Percentiles rank a stretch among this genome's conserved stretches.
These are phyloP conservation scores for Melitaea athalia DNA, from an alignment of 2,888 invertebrate species.

Conservation along the genomic window DNA sequence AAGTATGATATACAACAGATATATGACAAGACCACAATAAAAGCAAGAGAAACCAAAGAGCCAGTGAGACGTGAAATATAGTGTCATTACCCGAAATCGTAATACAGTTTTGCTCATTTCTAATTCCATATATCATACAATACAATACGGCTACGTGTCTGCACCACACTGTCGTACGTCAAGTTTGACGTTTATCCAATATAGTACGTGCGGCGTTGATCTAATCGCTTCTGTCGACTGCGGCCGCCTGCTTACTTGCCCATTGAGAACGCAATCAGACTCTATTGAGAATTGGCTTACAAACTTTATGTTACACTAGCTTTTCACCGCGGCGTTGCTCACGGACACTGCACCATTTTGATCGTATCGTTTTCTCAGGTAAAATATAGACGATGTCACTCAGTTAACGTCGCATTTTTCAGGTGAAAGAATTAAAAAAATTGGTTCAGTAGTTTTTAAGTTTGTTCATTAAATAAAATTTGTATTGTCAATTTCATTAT, in stretches of 20 bases:
- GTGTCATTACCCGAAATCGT: background rate
- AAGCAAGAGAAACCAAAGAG: background rate
- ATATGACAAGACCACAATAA: background rate
- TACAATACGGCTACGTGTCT: slow-evolving; percentile 14
- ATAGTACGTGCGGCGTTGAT: slow-evolving; percentile 71
- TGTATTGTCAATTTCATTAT: too few relatives aligned
- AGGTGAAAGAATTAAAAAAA: too few relatives aligned
- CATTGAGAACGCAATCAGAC: slow-evolving; percentile 49
- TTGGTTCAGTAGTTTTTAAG: too few relatives aligned
- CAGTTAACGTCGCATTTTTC: too few relatives aligned
- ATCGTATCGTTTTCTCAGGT: too few relatives aligned
- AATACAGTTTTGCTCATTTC: slow-evolving; percentile 1
- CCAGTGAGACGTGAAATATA: background rate
- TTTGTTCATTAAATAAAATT: too few relatives aligned
- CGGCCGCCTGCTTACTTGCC: slow-evolving; percentile 55
- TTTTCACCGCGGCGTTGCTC: too few relatives aligned
- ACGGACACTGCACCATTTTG: too few relatives aligned
- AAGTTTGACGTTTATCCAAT: slow-evolving; percentile 78
- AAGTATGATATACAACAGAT: too few relatives aligned
- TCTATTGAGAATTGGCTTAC: slow-evolving; percentile 39
- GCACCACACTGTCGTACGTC: slow-evolving; percentile 63
- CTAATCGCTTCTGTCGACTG: slow-evolving; percentile 62
- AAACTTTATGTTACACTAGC: slow-evolving; percentile 7
- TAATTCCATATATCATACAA: slow-evolving; percentile 12
- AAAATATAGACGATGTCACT: too few relatives aligned